Evolutionary conservation across 2,888 invertebrate species (phyloP), one percentile per base, ranked within the genome.

Genomic region (Drosophila paramelanica): DNA sequence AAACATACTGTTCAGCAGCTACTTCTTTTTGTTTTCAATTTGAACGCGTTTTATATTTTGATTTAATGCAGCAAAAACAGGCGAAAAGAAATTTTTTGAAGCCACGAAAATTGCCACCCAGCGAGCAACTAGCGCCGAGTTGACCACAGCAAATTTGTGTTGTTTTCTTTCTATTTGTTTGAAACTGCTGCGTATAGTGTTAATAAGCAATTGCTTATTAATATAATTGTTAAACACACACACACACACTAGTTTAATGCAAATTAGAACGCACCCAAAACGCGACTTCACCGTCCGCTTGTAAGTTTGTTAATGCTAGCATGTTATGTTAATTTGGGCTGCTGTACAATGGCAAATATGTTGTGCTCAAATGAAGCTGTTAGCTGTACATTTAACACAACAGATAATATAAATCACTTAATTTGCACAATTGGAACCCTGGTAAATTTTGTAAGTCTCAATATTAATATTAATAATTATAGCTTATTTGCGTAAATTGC

Each of bases 251-350:
- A 55, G 55, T 49, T 65, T 61, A 52, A 67, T 67, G 64, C 51
- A 67, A 68, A 65, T 65, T 61, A 23, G 33, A 64, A 75, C 68
- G 75, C 55, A 64, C 45, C 46, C 50, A 58, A 72, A 67, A 69
- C 73, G 55, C 76, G 68, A 68, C 72, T 56, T 65, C n/a, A 66
- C 65, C 68, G 76, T 73, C 45, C 68, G 68, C 72, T 76, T 68
- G 68, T 59, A 68, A 65, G 51, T 68, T 76, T 68, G 55, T 75
- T 65, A 75, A 74, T 74, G 74, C 52, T 74, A 74, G 47, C 27
- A 41, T 39, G 1, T 13, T 23, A 66, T 55, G 50, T 70, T 73
- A 69, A 46, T 51, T 49, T 31, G 20, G n/a, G 33, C 6, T 8
- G 17, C 31, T 42, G 20, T 58, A 33, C 25, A 61, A 42, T 46